These are phyloP conservation scores for Mimachlamys varia DNA, from an alignment of 2,888 invertebrate species.

Conservation along the genomic window DNA sequence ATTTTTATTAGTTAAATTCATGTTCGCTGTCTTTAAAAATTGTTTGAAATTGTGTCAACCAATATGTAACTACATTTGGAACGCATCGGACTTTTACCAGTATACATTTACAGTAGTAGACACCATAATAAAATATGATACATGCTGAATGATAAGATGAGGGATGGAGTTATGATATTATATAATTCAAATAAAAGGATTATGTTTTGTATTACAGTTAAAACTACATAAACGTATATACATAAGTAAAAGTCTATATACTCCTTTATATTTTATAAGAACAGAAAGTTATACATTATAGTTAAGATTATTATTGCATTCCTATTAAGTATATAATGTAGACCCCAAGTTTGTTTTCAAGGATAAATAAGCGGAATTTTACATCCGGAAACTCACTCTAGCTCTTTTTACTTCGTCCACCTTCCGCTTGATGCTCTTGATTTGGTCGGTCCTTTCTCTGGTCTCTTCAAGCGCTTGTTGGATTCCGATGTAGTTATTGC, in stretches of 20 bases:
- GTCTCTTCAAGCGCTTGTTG: constrained; percentile 70
- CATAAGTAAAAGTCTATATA: no score
- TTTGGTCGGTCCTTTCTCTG: constrained; percentile 57
- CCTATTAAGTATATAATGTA: not conserved
- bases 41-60: not conserved
- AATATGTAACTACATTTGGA: not conserved
- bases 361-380: not conserved
- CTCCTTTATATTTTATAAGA: no score
- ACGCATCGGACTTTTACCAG: not conserved
- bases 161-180: not conserved
- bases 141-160: not conserved
- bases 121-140: not conserved
- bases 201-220: not conserved
- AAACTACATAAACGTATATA: no score
- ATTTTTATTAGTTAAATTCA: no score
- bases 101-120: not conserved
- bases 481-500: constrained; percentile 68
- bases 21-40: no score
- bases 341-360: not conserved
- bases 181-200: not conserved
- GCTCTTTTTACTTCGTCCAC: constrained; percentile 71
- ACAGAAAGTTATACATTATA: not conserved
- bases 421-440: constrained; percentile 66
- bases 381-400: constrained; percentile 56
- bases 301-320: not conserved